phyloP scores from a whole-genome alignment of 2,113 vertebrate species.

The Amblyornis subalaris region DNA sequence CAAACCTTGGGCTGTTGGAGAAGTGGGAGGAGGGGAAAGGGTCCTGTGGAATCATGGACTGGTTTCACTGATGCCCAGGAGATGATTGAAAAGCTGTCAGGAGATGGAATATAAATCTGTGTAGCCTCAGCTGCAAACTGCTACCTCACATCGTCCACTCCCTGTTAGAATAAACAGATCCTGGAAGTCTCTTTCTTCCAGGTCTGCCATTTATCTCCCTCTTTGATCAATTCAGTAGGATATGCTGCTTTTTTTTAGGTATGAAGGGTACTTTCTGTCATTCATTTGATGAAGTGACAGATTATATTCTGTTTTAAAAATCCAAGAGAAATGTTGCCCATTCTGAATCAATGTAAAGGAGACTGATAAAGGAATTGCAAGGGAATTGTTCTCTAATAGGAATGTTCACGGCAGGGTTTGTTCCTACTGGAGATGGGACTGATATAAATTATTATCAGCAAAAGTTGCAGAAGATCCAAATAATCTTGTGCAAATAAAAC shows the following conservation, averaged over 20 bases:
- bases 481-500: neutral
- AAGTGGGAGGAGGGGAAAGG: neutral
- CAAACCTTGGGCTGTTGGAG: neutral
- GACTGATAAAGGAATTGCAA: neutral
- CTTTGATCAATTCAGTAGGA: neutral
- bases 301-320: neutral
- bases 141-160: neutral
- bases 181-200: neutral
- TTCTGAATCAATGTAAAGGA: neutral
- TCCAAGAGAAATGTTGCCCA: neutral
- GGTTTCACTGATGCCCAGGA: neutral
- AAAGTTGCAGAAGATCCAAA: neutral
- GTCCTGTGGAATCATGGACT: neutral
- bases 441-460: neutral
- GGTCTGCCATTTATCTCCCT: neutral
- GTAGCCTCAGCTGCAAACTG: neutral
- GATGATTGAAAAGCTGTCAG: conserved; percentile 27
- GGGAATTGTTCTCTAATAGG: neutral
- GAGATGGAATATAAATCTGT: neutral
- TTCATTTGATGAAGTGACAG: neutral
- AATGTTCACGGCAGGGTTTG: neutral
- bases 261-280: neutral
- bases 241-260: neutral
- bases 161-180: neutral
- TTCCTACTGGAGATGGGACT: neutral